phyloP scores from a whole-genome alignment of 1,140 invertebrate species.

The Sipha flava region DNA sequence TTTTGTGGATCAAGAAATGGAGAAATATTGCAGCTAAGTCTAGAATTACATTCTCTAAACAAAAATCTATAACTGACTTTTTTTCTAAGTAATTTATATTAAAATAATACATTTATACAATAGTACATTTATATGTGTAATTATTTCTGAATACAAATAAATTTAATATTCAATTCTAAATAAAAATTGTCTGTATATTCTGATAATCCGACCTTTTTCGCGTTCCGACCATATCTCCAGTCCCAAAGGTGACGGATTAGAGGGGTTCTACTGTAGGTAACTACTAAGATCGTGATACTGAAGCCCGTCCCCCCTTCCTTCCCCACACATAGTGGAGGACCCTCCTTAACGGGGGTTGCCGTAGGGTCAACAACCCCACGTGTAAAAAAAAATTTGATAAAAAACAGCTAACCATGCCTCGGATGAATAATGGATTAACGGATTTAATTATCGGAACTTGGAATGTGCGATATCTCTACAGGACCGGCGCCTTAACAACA shows the following conservation, averaged over 20 bases:
- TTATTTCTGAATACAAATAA: no score
- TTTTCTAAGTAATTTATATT: background rate
- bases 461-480: slow-evolving; percentile 32
- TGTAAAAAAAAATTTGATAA: slow-evolving; percentile 21
- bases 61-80: background rate
- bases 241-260: background rate
- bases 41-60: background rate
- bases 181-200: background rate
- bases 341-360: background rate
- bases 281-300: background rate
- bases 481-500: slow-evolving; percentile 6
- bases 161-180: no score
- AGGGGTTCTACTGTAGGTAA: background rate
- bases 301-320: background rate
- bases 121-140: background rate
- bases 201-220: background rate
- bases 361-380: background rate
- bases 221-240: background rate
- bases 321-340: background rate
- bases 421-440: slow-evolving; percentile 21
- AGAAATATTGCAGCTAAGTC: background rate
- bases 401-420: slow-evolving; percentile 18
- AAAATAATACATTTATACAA: background rate
- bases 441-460: slow-evolving; percentile 29
- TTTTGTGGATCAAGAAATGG: background rate